Percentiles rank a stretch among this genome's conserved stretches.
Evolutionary conservation across 2,113 vertebrate species (phyloP).

Genomic region (Aspiorhynchus laticeps): DNA sequence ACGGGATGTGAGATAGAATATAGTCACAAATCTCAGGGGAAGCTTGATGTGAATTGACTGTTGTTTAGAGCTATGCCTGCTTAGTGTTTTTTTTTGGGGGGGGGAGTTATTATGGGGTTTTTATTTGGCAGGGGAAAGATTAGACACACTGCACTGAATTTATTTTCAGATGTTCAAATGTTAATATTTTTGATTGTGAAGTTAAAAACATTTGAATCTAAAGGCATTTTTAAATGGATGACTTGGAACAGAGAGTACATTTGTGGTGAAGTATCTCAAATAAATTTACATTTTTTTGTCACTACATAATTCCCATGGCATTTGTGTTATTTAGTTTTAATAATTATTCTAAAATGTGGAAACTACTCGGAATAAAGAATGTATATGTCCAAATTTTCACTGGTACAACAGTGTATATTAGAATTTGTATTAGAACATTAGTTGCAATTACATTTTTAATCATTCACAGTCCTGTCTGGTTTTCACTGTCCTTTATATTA

Average conservation of each 20-base stretch:
- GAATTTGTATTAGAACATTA: not conserved
- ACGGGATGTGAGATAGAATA: not conserved
- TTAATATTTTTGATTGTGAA: not conserved
- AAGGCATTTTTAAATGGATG: not conserved
- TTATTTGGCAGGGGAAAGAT: not conserved
- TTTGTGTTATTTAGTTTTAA: not conserved
- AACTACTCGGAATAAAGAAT: not conserved
- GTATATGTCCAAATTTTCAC: not conserved
- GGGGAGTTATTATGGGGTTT: not conserved
- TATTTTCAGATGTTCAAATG: not conserved
- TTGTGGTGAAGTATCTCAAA: not conserved
- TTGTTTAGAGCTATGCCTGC: not conserved
- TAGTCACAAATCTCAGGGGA: not conserved
- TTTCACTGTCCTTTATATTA: not conserved
- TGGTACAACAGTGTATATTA: not conserved
- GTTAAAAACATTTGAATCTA: not conserved
- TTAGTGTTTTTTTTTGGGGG: not conserved
- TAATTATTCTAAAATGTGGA: not conserved
- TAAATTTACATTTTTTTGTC: not conserved
- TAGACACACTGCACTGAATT: not conserved
- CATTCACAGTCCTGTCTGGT: not conserved
- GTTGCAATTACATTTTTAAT: not conserved
- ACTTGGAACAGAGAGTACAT: not conserved
- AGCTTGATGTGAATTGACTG: no score
- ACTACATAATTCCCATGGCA: no score